Evolutionary conservation across 2,797 vertebrate species (phyloP).

Genomic region (Capromys pilorides): DNA sequence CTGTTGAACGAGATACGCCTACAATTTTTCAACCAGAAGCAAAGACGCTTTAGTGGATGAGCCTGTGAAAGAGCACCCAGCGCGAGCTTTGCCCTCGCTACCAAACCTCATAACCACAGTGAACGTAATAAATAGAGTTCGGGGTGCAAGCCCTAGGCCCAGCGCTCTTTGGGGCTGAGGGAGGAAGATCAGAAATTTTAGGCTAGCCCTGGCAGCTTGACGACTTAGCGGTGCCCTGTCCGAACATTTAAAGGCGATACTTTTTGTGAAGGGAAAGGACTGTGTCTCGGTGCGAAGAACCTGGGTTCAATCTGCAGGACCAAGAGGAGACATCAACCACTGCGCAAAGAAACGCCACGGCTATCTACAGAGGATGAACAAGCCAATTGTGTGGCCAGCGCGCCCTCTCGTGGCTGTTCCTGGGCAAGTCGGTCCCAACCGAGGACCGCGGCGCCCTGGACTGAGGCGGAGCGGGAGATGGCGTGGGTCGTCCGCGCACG

Average conservation of each 20-base stretch:
- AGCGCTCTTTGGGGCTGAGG: not conserved
- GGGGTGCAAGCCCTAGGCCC: not conserved
- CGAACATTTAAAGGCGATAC: not conserved
- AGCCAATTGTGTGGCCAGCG: not conserved
- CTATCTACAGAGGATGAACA: not conserved
- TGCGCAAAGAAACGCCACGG: not conserved
- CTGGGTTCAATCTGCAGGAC: not conserved
- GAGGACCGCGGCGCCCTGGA: rapidly evolving
- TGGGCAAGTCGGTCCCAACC: rapidly evolving
- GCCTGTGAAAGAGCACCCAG: not conserved
- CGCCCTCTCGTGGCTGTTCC: slow-evolving; percentile 63
- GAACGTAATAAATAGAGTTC: rapidly evolving
- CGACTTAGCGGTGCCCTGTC: no score
- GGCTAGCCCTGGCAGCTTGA: not conserved
- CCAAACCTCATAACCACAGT: not conserved
- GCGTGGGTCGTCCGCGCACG: no score
- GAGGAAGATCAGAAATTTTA: not conserved
- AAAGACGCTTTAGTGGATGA: not conserved
- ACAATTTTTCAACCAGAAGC: not conserved
- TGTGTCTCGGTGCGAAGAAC: not conserved
- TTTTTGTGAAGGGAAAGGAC: not conserved
- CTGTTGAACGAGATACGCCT: not conserved
- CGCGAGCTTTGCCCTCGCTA: not conserved
- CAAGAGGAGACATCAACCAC: not conserved
- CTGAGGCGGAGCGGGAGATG: not conserved